Evolutionary conservation across 2,797 vertebrate genomes (phyloP).

Genomic region (Urophycis tenuis): DNA sequence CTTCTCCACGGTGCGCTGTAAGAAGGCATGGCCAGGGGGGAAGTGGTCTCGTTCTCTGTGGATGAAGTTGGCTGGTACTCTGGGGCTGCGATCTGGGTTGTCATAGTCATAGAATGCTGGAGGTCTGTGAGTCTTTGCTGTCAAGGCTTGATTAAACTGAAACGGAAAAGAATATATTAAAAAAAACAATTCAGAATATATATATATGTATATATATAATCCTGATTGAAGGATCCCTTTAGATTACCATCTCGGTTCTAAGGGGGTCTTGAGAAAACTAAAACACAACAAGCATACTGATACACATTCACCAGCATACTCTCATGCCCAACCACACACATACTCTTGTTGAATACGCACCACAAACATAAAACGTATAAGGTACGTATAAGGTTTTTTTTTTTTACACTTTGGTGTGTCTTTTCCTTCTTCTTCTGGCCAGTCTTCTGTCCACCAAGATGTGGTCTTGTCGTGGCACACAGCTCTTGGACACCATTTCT

Average conservation of each 20-base stretch:
- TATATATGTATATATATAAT: too few relatives aligned
- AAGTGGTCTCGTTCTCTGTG: background rate
- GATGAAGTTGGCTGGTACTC: background rate
- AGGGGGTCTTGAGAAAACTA: background rate
- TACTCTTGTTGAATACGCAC: background rate
- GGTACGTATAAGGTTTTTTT: too few relatives aligned
- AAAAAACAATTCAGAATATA: too few relatives aligned
- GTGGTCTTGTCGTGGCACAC: slow-evolving; percentile 30
- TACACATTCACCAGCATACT: background rate
- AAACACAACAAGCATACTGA: background rate
- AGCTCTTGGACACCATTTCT: background rate
- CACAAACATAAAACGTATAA: background rate
- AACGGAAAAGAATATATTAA: slow-evolving; percentile 4
- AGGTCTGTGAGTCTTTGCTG: background rate
- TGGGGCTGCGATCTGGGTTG: background rate
- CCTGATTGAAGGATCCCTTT: background rate
- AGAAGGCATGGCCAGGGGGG: background rate
- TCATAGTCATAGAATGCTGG: background rate
- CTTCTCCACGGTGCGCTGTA: background rate
- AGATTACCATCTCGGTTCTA: background rate
- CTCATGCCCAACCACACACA: background rate
- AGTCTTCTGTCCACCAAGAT: background rate
- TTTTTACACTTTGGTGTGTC: background rate
- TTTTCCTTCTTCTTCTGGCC: slow-evolving; percentile 6
- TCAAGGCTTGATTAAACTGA: slow-evolving; percentile 3